A percentile compares a stretch with the other conserved stretches of the same genome.
These are phyloP conservation scores for Meiosimyza decipiens DNA, from an alignment of 2,888 invertebrate genomes.

Conservation along the genomic window DNA sequence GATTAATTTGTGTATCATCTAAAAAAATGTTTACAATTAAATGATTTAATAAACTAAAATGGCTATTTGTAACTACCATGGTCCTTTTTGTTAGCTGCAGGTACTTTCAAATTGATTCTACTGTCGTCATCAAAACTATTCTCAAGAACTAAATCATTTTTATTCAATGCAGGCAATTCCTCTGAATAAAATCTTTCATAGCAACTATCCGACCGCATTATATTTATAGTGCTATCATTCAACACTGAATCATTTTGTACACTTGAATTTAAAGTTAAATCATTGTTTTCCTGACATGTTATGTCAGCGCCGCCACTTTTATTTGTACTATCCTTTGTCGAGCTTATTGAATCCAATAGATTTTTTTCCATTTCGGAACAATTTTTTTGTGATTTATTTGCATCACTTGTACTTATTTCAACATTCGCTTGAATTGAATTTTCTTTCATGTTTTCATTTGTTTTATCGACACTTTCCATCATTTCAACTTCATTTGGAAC, in stretches of 20 bases:
- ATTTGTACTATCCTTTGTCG: not conserved
- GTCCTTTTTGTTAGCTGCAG: not conserved
- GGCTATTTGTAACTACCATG: not conserved
- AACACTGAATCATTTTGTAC: not conserved
- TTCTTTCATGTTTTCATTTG: not conserved
- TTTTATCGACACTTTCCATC: not conserved
- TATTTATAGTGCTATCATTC: not conserved
- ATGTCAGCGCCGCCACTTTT: not conserved
- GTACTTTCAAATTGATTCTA: not conserved
- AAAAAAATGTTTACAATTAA: not conserved
- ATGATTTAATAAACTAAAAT: not conserved
- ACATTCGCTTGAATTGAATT: too few relatives aligned
- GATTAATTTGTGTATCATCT: slow-evolving; percentile 33
- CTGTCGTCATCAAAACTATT: not conserved
- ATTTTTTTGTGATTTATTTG: slow-evolving; percentile 17
- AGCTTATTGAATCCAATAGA: slow-evolving; percentile 36
- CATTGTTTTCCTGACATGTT: not conserved
- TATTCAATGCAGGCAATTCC: not conserved
- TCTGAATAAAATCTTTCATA: not conserved
- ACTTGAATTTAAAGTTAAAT: not conserved
- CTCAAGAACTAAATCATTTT: not conserved
- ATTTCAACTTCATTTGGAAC: not conserved
- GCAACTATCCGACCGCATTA: not conserved
- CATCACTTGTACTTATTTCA: slow-evolving; percentile 11
- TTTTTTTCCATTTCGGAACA: slow-evolving; percentile 44